Evolutionary conservation across 1,140 invertebrate genomes (phyloP).

Genomic region (Microvelia longipes): DNA sequence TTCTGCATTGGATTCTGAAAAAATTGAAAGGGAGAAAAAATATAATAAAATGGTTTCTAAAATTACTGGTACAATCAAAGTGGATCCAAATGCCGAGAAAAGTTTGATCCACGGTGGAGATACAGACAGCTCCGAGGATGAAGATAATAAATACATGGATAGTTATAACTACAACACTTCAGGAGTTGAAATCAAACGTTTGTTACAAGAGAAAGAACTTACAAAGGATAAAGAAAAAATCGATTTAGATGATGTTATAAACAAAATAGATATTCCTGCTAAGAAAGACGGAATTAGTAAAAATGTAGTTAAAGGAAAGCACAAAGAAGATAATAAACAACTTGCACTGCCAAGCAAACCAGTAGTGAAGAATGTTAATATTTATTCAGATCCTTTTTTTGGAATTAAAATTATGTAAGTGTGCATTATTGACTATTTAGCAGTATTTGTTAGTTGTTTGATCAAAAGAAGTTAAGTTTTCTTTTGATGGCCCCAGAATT

Average conservation of each 20-base stretch:
- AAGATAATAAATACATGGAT: slow-evolving; percentile 54
- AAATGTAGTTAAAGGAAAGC: too few relatives aligned
- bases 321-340: too few relatives aligned
- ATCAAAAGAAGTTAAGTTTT: too few relatives aligned
- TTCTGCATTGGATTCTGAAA: background rate
- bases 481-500: too few relatives aligned
- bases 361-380: background rate
- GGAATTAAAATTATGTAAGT: slow-evolving; percentile 44
- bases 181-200: slow-evolving; percentile 47
- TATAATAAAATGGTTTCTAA: background rate
- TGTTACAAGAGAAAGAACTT: slow-evolving; percentile 26
- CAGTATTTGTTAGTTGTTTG: too few relatives aligned
- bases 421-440: too few relatives aligned
- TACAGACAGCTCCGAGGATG: slow-evolving; percentile 63
- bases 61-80: background rate
- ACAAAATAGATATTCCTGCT: background rate
- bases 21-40: background rate
- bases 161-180: slow-evolving; percentile 51
- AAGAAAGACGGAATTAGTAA: slow-evolving; percentile 3
- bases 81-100: slow-evolving; percentile 11
- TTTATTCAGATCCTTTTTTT: slow-evolving; percentile 53
- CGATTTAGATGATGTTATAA: background rate
- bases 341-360: background rate
- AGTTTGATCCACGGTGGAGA: slow-evolving; percentile 41
- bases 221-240: background rate